Conservation (phyloP, 2,888 invertebrate species). For the Cantharis flavilabris region DNA sequence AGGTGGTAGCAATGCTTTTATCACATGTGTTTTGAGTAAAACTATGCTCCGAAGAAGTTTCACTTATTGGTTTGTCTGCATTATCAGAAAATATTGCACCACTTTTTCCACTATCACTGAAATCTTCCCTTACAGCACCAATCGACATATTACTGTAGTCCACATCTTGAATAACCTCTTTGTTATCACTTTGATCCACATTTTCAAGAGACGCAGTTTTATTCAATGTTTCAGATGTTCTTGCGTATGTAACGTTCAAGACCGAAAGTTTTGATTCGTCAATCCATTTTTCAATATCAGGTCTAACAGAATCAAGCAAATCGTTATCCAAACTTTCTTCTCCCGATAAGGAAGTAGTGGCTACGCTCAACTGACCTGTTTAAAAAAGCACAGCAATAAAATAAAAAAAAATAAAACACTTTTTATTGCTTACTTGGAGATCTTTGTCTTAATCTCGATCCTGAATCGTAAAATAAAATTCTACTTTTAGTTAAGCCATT, state of each 20-base stretch:
- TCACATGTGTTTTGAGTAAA: slow-evolving; percentile 40
- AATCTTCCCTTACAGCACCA: slow-evolving; percentile 34
- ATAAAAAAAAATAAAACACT: slow-evolving; percentile 7
- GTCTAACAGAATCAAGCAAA: slow-evolving; percentile 46
- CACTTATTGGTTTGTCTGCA: slow-evolving; percentile 45
- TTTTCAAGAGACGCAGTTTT: not conserved
- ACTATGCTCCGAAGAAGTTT: slow-evolving; percentile 51
- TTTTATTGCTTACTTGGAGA: slow-evolving; percentile 60
- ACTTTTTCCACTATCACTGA: slow-evolving; percentile 33
- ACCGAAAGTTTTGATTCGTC: slow-evolving; percentile 52
- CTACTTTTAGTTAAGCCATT: slow-evolving; percentile 55
- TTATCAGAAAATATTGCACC: slow-evolving; percentile 42
- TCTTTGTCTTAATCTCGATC: slow-evolving; percentile 55
- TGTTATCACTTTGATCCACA: not conserved
- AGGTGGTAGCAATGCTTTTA: slow-evolving; percentile 25
- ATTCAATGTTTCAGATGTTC: slow-evolving; percentile 6
- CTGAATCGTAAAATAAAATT: slow-evolving; percentile 50
- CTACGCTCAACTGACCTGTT: slow-evolving; percentile 56
- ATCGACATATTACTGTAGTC: slow-evolving; percentile 41
- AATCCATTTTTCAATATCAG: slow-evolving; percentile 54
- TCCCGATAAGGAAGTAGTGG: slow-evolving; percentile 47
- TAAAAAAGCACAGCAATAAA: slow-evolving; percentile 27
- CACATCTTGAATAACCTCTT: slow-evolving; percentile 16
- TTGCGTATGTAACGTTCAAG: slow-evolving; percentile 39
- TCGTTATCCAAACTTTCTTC: slow-evolving; percentile 53